A percentile compares a stretch with the other conserved stretches of the same genome.
phyloP scores from a whole-genome alignment of 2,113 vertebrate species.

The Onychostoma macrolepis region DNA sequence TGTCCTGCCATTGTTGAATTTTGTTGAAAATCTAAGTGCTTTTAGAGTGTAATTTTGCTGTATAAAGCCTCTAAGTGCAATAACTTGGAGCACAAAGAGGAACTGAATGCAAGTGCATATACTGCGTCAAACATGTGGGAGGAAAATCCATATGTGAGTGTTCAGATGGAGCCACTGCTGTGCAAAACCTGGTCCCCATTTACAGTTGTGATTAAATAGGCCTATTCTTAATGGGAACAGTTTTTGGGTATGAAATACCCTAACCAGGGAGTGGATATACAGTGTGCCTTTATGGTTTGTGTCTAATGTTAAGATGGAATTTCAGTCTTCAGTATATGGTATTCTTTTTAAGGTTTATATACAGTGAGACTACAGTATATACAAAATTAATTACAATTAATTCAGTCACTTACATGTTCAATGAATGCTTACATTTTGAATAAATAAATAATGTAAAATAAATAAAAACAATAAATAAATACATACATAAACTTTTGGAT shows the following conservation, averaged over 20 bases:
- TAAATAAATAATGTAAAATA: too few species aligned
- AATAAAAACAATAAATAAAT: background rate
- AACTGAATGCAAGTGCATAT: background rate
- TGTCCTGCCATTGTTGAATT: background rate
- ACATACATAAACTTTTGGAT: background rate
- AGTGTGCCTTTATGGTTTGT: background rate
- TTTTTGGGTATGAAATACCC: background rate
- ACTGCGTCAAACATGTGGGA: background rate
- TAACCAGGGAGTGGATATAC: background rate
- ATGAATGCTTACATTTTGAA: too few species aligned
- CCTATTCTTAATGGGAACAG: background rate
- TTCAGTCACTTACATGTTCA: background rate
- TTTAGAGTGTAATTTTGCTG: background rate
- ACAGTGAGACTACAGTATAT: background rate
- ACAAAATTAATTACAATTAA: background rate
- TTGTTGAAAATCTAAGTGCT: background rate
- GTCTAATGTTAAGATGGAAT: background rate
- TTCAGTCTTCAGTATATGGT: background rate
- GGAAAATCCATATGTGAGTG: slow-evolving; percentile 26
- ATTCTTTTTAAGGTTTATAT: background rate
- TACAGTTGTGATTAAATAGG: background rate
- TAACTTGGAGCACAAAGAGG: background rate
- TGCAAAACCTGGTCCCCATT: background rate
- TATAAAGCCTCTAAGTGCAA: background rate
- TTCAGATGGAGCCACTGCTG: slow-evolving; percentile 15